Conservation (phyloP, 2,113 vertebrate genomes). For the Prochilodus magdalenae region DNA sequence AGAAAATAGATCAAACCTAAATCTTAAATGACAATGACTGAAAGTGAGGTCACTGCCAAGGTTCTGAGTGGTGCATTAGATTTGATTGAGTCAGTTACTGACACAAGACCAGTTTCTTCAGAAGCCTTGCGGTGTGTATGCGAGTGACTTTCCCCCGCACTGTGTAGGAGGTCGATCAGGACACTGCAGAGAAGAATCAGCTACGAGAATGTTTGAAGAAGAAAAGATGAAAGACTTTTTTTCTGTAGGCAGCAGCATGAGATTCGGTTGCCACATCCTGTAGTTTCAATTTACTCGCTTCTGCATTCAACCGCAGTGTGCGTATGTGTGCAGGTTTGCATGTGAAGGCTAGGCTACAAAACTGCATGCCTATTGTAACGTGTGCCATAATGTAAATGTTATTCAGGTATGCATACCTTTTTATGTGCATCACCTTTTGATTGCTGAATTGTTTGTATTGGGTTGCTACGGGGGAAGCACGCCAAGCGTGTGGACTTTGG, state of each 20-base stretch:
- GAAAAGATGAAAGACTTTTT: conserved; percentile 56
- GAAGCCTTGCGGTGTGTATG: neutral
- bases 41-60: neutral
- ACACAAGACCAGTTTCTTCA: neutral
- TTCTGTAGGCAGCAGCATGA: conserved; percentile 56
- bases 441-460: neutral
- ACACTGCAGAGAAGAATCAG: neutral
- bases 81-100: neutral
- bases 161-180: conserved; percentile 19
- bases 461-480: conserved; percentile 28
- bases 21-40: neutral
- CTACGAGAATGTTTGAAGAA: neutral
- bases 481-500: neutral
- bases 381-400: neutral
- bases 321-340: neutral
- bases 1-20: too few species aligned
- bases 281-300: conserved; percentile 40
- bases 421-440: conserved; percentile 1
- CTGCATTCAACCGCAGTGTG: conserved; percentile 17
- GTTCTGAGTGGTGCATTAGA: neutral
- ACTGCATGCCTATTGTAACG: neutral
- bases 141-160: neutral
- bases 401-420: neutral
- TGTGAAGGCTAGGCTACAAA: neutral
- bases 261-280: conserved; percentile 70